Conservation (phyloP, 53 echinoderm and acorn worm genomes). For the Stichopus horrens region DNA sequence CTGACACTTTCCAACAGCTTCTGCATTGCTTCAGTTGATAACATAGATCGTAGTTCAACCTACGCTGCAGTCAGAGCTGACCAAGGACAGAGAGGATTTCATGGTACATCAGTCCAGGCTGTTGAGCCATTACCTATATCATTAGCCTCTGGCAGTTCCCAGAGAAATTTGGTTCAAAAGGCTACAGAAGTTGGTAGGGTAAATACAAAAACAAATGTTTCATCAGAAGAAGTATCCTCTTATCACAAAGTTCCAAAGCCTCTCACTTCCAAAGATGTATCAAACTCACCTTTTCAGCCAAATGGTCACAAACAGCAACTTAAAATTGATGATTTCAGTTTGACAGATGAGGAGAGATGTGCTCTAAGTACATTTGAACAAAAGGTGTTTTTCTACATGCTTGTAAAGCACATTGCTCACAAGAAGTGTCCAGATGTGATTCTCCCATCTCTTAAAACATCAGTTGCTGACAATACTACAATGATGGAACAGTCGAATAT, state of each 20-base stretch:
- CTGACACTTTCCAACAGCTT: neutral
- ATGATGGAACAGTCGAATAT: neutral
- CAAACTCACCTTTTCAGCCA: neutral
- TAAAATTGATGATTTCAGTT: neutral
- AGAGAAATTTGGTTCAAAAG: neutral
- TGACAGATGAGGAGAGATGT: neutral
- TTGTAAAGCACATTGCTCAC: neutral
- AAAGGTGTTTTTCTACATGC: slow-evolving; percentile 8
- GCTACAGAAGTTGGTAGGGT: neutral
- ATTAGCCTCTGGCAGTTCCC: neutral
- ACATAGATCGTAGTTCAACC: slow-evolving; percentile 40
- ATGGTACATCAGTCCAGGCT: slow-evolving; percentile 56
- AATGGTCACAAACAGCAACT: neutral
- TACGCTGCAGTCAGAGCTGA: slow-evolving; percentile 28
- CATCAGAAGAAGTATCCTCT: no score
- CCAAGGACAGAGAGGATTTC: slow-evolving; percentile 36
- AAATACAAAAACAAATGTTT: no score
- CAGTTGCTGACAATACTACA: neutral
- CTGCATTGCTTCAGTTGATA: slow-evolving; percentile 35
- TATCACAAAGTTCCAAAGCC: no score
- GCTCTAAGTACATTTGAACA: neutral
- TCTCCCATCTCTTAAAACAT: neutral
- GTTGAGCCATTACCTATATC: slow-evolving; percentile 46
- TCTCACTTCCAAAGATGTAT: no score
- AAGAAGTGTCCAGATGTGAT: neutral